Evolutionary conservation across 2,113 vertebrate species (phyloP).

Genomic region (Chitala chitala): DNA sequence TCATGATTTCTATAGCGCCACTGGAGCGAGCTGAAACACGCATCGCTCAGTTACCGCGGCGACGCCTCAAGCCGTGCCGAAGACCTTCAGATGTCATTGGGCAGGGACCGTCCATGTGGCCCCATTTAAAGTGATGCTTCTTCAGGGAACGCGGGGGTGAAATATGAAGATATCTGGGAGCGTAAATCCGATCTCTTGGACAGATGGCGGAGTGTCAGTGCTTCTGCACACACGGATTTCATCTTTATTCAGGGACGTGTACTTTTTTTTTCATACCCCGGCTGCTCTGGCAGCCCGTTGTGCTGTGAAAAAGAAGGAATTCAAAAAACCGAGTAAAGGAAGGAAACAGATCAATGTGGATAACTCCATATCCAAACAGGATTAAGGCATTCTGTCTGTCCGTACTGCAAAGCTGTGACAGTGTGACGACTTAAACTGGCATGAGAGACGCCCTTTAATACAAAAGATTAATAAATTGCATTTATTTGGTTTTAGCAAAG

Average conservation of each 20-base stretch:
- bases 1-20: constrained; percentile 59
- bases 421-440: too few relatives aligned
- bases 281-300: constrained; percentile 34
- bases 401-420: background rate
- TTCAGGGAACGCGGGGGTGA: constrained; percentile 66
- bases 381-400: constrained; percentile 15
- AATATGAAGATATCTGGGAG: constrained; percentile 74
- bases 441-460: background rate
- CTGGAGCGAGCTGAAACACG: constrained; percentile 48
- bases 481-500: background rate
- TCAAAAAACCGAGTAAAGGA: background rate
- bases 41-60: constrained; percentile 65
- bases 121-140: constrained; percentile 67
- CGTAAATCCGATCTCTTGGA: constrained; percentile 75
- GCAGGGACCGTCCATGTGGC: constrained; percentile 63
- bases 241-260: constrained; percentile 66
- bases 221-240: constrained; percentile 63
- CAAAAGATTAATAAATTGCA: background rate
- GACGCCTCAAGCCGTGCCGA: constrained; percentile 55
- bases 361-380: background rate
- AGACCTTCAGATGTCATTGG: constrained; percentile 80
- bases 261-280: constrained; percentile 57
- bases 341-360: constrained; percentile 31
- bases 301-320: constrained; percentile 10
- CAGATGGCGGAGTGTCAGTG: constrained; percentile 70